Conservation (phyloP, 2,797 vertebrate species). For the Enteromius fasciolatus region DNA sequence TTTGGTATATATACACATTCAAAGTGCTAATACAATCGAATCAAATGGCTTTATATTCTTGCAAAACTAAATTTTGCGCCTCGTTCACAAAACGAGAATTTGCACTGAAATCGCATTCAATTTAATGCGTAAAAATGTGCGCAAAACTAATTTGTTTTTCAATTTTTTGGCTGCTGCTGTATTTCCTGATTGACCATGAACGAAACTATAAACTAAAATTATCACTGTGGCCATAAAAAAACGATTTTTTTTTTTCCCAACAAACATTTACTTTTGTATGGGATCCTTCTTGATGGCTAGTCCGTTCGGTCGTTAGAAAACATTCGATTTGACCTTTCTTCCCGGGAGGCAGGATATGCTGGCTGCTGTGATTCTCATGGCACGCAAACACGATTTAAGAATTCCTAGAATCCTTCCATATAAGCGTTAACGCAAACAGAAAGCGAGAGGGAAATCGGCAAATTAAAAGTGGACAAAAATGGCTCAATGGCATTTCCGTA, state of each 20-base stretch:
- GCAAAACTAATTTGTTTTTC: neutral
- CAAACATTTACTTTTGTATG: neutral
- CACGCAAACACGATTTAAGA: slow-evolving; percentile 5
- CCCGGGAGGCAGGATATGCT: slow-evolving; percentile 1
- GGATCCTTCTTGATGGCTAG: neutral
- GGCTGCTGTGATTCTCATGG: slow-evolving; percentile 9
- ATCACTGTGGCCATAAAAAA: neutral
- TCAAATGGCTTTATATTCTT: slow-evolving; percentile 39
- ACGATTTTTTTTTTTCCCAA: neutral
- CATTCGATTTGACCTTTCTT: neutral
- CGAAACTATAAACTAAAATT: neutral
- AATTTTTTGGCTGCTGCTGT: slow-evolving; percentile 11
- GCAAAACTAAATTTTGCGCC: neutral
- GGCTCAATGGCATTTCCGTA: slow-evolving; percentile 70
- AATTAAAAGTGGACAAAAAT: slow-evolving; percentile 50
- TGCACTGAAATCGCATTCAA: neutral
- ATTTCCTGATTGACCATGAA: slow-evolving; percentile 16
- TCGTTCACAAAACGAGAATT: neutral
- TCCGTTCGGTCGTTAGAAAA: neutral
- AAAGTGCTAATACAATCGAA: slow-evolving; percentile 44
- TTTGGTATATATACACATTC: slow-evolving; percentile 42
- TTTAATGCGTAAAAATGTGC: too few species aligned
- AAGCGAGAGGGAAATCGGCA: slow-evolving; percentile 10
- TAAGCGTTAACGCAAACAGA: neutral
- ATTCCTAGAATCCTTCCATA: neutral